phyloP scores from a whole-genome alignment of 2,888 invertebrate genomes.

The Oscheius myriophilus region DNA sequence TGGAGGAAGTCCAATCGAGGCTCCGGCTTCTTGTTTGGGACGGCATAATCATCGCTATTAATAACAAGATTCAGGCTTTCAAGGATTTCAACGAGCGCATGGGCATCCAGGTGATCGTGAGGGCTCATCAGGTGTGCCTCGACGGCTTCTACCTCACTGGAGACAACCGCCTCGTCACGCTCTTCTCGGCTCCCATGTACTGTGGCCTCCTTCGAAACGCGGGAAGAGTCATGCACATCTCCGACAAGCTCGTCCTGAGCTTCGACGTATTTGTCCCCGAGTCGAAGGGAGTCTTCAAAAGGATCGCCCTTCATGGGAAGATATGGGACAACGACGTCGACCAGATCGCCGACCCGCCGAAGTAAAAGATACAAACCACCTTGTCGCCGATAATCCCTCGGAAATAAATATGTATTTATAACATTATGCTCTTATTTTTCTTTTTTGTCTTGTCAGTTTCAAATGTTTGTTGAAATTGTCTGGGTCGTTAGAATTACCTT shows the following conservation, averaged over 20 bases:
- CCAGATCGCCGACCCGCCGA: background rate
- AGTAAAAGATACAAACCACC: too few relatives aligned
- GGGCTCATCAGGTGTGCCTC: slow-evolving; percentile 2
- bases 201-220: background rate
- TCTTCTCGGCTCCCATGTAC: slow-evolving; percentile 6
- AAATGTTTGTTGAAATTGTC: too few relatives aligned
- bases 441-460: too few relatives aligned
- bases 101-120: background rate
- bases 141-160: background rate
- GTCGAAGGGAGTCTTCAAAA: background rate
- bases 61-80: background rate
- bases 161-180: background rate
- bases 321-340: background rate
- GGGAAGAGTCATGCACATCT: background rate
- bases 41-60: too few relatives aligned
- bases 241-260: background rate
- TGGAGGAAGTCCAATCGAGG: slow-evolving; percentile 55
- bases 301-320: background rate
- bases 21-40: slow-evolving; percentile 56
- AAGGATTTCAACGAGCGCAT: background rate
- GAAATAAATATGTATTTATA: too few relatives aligned
- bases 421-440: too few relatives aligned
- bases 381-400: too few relatives aligned
- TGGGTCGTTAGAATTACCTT: too few relatives aligned
- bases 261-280: background rate